A percentile compares a stretch with the other conserved stretches of the same genome.
phyloP scores from a whole-genome alignment of 2,888 invertebrate species.

The Agelastica alni region DNA sequence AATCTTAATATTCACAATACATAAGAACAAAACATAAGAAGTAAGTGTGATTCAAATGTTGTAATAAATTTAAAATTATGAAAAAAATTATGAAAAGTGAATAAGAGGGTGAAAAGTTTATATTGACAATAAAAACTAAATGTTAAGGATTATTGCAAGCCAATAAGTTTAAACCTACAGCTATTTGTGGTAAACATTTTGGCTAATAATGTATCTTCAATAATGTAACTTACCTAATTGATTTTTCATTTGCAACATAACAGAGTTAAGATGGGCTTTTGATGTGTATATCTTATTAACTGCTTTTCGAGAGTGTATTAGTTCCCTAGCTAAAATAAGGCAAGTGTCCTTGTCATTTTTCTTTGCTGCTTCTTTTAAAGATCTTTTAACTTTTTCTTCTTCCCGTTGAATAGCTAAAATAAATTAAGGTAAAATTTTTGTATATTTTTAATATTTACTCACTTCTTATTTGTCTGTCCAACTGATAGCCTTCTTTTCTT shows the following conservation, averaged over 20 bases:
- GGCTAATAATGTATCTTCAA: too few relatives aligned
- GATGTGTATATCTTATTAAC: slow-evolving; percentile 91
- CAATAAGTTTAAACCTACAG: too few relatives aligned
- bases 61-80: too few relatives aligned
- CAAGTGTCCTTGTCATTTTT: slow-evolving; percentile 95
- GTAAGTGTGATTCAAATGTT: too few relatives aligned
- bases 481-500: slow-evolving; percentile 88
- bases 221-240: slow-evolving; percentile 83
- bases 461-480: slow-evolving; percentile 94
- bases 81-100: too few relatives aligned
- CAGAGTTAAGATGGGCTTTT: slow-evolving; percentile 96
- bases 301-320: slow-evolving; percentile 85
- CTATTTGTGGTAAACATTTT: too few relatives aligned
- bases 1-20: too few relatives aligned
- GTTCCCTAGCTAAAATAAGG: slow-evolving; percentile 89
- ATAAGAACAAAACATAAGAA: too few relatives aligned
- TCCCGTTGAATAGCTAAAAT: slow-evolving; percentile 87
- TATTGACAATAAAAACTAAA: too few relatives aligned
- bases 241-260: slow-evolving; percentile 97
- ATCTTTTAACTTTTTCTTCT: slow-evolving; percentile 93
- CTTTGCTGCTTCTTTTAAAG: slow-evolving; percentile 93
- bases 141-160: too few relatives aligned
- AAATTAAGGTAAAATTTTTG: not conserved
- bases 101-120: too few relatives aligned
- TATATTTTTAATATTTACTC: slow-evolving; percentile 21